Percentiles rank a stretch among this genome's conserved stretches.
Conservation (phyloP, 37 sponge, comb jelly and placozoan genomes). For the Spongilla lacustris region DNA sequence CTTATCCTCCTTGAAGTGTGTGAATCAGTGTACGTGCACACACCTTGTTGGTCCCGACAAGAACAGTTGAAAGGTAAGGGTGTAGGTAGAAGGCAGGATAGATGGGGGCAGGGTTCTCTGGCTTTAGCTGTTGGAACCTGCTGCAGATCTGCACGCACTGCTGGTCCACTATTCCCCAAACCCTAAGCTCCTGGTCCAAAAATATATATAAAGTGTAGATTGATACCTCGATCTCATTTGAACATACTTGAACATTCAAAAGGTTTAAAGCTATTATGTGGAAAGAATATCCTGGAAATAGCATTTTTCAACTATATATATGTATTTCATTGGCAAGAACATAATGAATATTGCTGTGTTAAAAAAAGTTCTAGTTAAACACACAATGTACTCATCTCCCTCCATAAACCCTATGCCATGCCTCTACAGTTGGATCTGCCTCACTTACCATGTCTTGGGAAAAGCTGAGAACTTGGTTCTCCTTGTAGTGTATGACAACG, state of each 20-base stretch:
- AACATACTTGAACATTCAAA: too few relatives aligned
- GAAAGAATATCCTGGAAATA: too few relatives aligned
- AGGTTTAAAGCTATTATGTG: too few relatives aligned
- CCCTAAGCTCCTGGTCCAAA: conserved; percentile 62
- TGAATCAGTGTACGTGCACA: neutral
- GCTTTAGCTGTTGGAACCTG: conserved; percentile 41
- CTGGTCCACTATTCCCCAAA: conserved; percentile 91
- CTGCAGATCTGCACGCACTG: conserved; percentile 81
- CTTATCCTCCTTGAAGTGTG: neutral
- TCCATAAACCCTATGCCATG: too few relatives aligned
- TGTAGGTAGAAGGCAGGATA: conserved; percentile 75
- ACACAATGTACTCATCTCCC: too few relatives aligned
- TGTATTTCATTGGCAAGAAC: too few relatives aligned
- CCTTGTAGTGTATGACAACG: conserved; percentile 61
- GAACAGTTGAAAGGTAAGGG: conserved; percentile 56
- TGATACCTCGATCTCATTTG: too few relatives aligned
- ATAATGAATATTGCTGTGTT: too few relatives aligned
- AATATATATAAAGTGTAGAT: too few relatives aligned
- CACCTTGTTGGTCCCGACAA: conserved; percentile 79
- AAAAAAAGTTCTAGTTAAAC: too few relatives aligned
- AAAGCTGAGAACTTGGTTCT: conserved; percentile 78
- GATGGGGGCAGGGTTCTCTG: conserved; percentile 71
- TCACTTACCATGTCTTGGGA: conserved; percentile 82
- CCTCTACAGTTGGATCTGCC: too few relatives aligned
- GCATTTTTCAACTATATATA: too few relatives aligned